Evolutionary conservation across 2,888 invertebrate species (phyloP), one percentile per base, ranked within the genome.

Genomic region (Lasioglossum zephyrum): DNA sequence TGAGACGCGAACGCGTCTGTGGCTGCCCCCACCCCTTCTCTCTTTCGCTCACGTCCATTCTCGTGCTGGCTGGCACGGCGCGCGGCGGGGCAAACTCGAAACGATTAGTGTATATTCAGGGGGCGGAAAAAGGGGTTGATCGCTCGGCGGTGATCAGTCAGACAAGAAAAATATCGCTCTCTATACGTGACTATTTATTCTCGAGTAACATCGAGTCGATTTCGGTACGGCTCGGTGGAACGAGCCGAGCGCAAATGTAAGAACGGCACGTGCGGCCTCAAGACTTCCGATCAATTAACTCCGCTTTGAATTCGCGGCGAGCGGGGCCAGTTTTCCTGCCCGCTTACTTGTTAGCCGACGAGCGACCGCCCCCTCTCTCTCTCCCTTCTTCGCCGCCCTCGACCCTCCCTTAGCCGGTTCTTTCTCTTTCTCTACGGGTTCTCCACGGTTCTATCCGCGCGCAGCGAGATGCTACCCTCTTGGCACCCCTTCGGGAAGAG

Each of bases 251-350:
- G 13, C 91, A 90, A 92, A 92, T 90, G 87, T 80, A 88, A 89
- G 88, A 90, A 76, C 90, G 94, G 90, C 95, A 95, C 95, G 95
- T 95, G 95, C 93, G 87, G 92, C 92, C 94, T 94, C 93, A 93
- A 95, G 94, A 95, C 94, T 95, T 95, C 95, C 95, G 95, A 94
- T 94, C 95, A 94, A 95, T 95, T 95, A 95, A 94, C 94, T 94
- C 91, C 88, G 91, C 92, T 93, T 93, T 93, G 90, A 91, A 93
- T 93, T 92, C 92, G 88, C 79, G 89, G 89, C 86, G 85, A 81
- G 86, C 75, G 53, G 84, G 86, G 84, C 83, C 81, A 82, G 85
- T 82, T 81, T 88, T 89, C 86, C 84, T 78, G 36, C 84, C 86
- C 85, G 85, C 87, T 88, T 90, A 90, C 82, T 90, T 87, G 90